Evolutionary conservation across 1,140 invertebrate genomes (phyloP).

Genomic region (Apolygus lucorum): DNA sequence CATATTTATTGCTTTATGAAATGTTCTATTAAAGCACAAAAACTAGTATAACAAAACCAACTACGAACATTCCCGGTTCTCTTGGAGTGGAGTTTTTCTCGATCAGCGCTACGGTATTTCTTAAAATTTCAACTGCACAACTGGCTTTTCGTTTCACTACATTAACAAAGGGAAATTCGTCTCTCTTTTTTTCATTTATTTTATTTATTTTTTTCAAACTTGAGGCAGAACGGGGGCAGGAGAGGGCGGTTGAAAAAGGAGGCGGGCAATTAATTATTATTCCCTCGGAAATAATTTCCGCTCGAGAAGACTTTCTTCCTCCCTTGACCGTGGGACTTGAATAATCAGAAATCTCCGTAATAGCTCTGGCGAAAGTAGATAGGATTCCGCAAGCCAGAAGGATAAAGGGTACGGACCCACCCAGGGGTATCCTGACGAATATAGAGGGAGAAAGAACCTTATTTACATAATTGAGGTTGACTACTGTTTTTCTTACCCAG

Average conservation of each 20-base stretch:
- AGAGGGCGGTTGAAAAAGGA: not conserved
- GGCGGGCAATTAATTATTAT: constrained; percentile 9
- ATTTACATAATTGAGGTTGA: constrained; percentile 17
- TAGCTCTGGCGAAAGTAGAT: not conserved
- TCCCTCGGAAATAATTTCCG: not conserved
- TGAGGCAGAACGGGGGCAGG: not conserved
- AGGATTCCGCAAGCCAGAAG: not conserved
- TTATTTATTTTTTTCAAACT: too few relatives aligned
- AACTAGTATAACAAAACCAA: too few relatives aligned
- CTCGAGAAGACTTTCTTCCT: not conserved
- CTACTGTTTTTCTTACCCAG: constrained; percentile 6
- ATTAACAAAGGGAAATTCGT: too few relatives aligned
- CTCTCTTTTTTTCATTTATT: too few relatives aligned
- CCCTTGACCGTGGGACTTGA: not conserved
- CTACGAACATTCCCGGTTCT: too few relatives aligned
- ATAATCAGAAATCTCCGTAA: not conserved
- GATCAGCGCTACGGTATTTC: too few relatives aligned
- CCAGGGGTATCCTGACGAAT: not conserved
- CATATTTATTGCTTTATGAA: too few relatives aligned
- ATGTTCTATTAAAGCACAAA: too few relatives aligned
- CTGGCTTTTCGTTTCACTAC: too few relatives aligned
- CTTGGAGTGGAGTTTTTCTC: too few relatives aligned
- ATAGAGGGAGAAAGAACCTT: not conserved
- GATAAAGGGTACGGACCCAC: not conserved
- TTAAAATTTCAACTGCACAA: too few relatives aligned